Percentiles rank a stretch among this genome's conserved stretches.
These are phyloP conservation scores for cattle (Bos taurus) DNA, from an alignment of 2,113 vertebrate species.

Conservation along the genomic window DNA sequence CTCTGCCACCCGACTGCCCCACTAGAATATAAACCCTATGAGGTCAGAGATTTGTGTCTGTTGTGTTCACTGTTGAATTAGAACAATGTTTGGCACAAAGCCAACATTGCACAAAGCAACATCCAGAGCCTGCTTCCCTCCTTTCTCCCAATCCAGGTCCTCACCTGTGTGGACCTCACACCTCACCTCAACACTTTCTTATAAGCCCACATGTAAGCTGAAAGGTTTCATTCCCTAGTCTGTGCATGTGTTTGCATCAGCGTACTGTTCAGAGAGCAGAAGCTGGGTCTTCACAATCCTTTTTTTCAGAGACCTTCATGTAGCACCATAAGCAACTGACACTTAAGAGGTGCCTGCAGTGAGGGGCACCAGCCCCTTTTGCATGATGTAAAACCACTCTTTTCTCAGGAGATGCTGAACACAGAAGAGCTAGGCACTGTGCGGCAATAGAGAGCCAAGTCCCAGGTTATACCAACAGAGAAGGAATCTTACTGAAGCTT, in stretches of 20 bases:
- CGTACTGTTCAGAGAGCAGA: not conserved
- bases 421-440: not conserved
- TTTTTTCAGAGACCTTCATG: not conserved
- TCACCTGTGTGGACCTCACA: not conserved
- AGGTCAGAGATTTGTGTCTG: not conserved
- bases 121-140: not conserved
- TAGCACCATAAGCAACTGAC: not conserved
- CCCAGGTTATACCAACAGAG: not conserved
- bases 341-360: not conserved
- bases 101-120: not conserved
- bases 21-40: not conserved
- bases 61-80: not conserved
- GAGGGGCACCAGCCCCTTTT: not conserved
- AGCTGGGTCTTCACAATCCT: not conserved
- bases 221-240: not conserved
- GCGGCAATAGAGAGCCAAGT: not conserved
- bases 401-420: not conserved
- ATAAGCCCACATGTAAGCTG: not conserved
- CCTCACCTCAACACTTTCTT: not conserved
- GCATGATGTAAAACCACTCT: not conserved
- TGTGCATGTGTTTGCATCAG: not conserved
- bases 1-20: not conserved
- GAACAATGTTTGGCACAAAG: not conserved
- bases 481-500: not conserved
- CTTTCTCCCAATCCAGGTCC: not conserved